Evolutionary conservation across 2,888 invertebrate species (phyloP).

Genomic region (Exephanes ischioxanthus): DNA sequence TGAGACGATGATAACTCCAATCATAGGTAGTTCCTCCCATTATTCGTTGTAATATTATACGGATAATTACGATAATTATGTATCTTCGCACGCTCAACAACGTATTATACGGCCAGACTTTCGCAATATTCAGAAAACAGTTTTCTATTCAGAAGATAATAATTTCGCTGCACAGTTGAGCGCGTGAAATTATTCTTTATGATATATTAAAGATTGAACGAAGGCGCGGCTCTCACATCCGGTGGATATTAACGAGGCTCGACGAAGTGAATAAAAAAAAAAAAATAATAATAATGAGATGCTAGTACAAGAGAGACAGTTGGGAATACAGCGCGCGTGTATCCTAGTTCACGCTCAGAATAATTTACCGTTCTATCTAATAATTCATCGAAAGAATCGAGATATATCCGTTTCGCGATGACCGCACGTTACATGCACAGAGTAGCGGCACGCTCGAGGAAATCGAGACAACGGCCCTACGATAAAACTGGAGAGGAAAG

Average conservation of each 20-base stretch:
- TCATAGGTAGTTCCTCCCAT: not conserved
- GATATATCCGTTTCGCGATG: constrained; percentile 40
- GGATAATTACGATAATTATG: not conserved
- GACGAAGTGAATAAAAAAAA: constrained; percentile 30
- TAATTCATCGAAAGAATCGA: constrained; percentile 36
- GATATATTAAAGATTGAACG: constrained; percentile 40
- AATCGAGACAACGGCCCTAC: constrained; percentile 43
- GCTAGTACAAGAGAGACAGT: constrained; percentile 25
- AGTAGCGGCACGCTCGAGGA: constrained; percentile 24
- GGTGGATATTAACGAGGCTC: constrained; percentile 51
- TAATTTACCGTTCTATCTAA: constrained; percentile 34
- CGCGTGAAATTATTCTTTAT: constrained; percentile 59
- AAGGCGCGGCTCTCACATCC: constrained; percentile 47
- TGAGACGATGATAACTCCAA: not conserved
- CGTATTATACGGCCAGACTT: not conserved
- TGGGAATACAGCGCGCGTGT: not conserved
- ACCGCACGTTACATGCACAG: not conserved
- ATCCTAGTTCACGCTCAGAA: constrained; percentile 45
- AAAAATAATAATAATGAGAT: constrained; percentile 5
- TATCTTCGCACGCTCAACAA: not conserved
- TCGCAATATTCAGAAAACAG: constrained; percentile 54
- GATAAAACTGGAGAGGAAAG: constrained; percentile 31
- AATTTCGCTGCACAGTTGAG: not conserved
- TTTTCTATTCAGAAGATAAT: constrained; percentile 46
- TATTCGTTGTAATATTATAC: not conserved